Evolutionary conservation across 2,888 invertebrate species (phyloP), one percentile per base, ranked within the genome.

Genomic region (Gnatocerus cornutus): DNA sequence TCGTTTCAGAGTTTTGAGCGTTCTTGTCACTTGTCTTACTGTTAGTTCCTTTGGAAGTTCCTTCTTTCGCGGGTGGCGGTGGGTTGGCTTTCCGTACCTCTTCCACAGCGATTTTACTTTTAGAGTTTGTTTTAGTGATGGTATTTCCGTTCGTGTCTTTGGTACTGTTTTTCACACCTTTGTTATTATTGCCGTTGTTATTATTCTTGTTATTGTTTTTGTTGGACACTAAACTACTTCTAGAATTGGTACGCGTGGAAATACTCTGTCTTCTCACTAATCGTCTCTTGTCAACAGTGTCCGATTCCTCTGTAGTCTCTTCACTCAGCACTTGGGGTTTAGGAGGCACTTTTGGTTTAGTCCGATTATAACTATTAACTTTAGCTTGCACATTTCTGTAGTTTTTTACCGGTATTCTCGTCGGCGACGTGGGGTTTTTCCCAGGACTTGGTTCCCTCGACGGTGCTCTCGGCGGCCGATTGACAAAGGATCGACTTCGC

Each of bases 331-430:
- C 77, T 76, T 77, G 77, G 29, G 82, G 81, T 79, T 83, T 84
- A 63, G 80, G 81, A 82, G 83, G 84, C 83, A 84, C 83, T 82
- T 84, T 84, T 55, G 81, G 80, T 80, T 83, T 83, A 62, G 30
- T 30, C n/a, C 27, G 61, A 75, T 79, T 80, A 72, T 78, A 82
- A 77, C 80, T 84, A 74, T 85, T 84, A 46, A 85, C 82, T 81
- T 84, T 85, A 33, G 85, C 79, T 72, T 82, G 82, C 29, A 85
- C 81, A 71, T 84, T 82, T 71, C 78, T 81, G 69, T 84, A 85
- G 53, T 73, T 78, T 21, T 66, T 70, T 5, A 76, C 62, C 10
- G 83, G 81, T 12, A 79, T 78, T 71, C 79, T 80, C 5, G 80
- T 78, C 43, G 83, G 82, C 4, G 83, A 81, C 27, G 76, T 69